A percentile compares a stretch with the other conserved stretches of the same genome.
These are phyloP conservation scores for Drosophila gaucha DNA, from an alignment of 2,888 invertebrate genomes.

Conservation along the genomic window DNA sequence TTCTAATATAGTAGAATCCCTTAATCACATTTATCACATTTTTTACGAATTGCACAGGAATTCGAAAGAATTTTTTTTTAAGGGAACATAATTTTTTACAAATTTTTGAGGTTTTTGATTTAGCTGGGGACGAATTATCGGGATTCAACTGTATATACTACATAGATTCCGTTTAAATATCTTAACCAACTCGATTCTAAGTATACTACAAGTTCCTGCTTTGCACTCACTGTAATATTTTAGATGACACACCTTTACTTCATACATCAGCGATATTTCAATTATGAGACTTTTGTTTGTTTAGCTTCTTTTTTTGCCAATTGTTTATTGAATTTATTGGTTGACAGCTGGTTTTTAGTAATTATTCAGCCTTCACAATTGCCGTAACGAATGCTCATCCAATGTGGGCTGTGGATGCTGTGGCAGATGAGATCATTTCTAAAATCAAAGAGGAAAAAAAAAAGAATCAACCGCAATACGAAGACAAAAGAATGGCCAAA, in stretches of 20 bases:
- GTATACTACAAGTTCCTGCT: too few relatives aligned
- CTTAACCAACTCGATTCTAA: too few relatives aligned
- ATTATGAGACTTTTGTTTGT: background rate
- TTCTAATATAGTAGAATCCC: too few relatives aligned
- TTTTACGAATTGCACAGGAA: too few relatives aligned
- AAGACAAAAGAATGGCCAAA: slow-evolving; percentile 54
- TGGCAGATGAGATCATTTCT: slow-evolving; percentile 73
- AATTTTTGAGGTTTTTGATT: too few relatives aligned
- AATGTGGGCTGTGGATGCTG: slow-evolving; percentile 61
- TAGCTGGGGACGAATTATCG: too few relatives aligned
- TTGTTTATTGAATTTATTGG: slow-evolving; percentile 11
- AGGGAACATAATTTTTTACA: too few relatives aligned
- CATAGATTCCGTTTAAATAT: too few relatives aligned
- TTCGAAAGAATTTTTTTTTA: too few relatives aligned
- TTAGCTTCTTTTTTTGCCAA: background rate
- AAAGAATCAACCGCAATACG: slow-evolving; percentile 14
- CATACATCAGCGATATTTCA: background rate
- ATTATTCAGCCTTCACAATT: slow-evolving; percentile 27
- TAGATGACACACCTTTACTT: slow-evolving; percentile 5
- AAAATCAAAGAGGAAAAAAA: slow-evolving; percentile 47
- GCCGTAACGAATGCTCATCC: slow-evolving; percentile 46
- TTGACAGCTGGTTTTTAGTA: slow-evolving; percentile 19
- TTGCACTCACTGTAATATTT: background rate
- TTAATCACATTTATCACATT: too few relatives aligned
- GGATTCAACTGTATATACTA: too few relatives aligned